phyloP scores from a whole-genome alignment of 2,113 vertebrate genomes.

The Phainopepla nitens region DNA sequence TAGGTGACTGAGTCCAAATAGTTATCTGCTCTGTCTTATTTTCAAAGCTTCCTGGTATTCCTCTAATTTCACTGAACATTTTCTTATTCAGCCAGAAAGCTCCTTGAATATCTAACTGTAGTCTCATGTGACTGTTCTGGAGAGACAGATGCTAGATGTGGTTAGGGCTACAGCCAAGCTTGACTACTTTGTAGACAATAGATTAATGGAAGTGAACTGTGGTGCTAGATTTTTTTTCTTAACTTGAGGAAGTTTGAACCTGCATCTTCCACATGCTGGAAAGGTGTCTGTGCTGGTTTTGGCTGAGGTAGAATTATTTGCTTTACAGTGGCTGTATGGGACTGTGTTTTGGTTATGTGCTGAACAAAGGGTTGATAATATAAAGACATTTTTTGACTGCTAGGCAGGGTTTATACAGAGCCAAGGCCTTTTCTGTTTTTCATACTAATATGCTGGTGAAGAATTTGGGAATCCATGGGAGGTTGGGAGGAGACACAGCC shows the following conservation, averaged over 20 bases:
- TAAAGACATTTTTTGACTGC: background rate
- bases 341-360: background rate
- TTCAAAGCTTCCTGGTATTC: background rate
- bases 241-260: background rate
- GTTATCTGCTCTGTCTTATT: background rate
- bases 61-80: background rate
- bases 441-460: accelerated
- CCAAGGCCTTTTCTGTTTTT: background rate
- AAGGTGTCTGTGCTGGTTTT: background rate
- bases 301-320: background rate
- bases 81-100: background rate
- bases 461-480: background rate
- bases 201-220: background rate
- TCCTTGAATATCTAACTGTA: background rate
- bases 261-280: background rate
- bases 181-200: background rate
- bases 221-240: background rate
- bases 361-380: background rate
- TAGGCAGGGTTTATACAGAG: background rate
- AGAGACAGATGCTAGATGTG: background rate
- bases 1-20: background rate
- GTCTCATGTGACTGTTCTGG: background rate
- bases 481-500: background rate
- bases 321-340: background rate
- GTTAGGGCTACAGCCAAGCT: background rate